phyloP scores from a whole-genome alignment of 1,140 invertebrate genomes.

The Scylla paramamosain region DNA sequence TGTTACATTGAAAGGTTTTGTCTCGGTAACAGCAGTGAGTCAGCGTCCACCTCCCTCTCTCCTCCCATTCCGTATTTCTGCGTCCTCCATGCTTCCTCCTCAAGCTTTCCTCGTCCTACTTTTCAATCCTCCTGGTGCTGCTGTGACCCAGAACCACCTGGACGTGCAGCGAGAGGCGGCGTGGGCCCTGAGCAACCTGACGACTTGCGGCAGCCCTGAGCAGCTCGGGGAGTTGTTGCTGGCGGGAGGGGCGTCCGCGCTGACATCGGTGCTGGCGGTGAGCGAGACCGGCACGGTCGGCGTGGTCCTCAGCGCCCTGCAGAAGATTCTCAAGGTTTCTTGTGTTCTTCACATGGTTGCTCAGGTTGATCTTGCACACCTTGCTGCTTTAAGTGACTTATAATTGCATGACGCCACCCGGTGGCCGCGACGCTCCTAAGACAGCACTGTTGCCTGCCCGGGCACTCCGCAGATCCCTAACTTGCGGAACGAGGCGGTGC shows the following conservation, averaged over 20 bases:
- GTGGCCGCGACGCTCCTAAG: background rate
- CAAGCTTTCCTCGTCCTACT: slow-evolving; percentile 77
- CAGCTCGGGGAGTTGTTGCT: slow-evolving; percentile 91
- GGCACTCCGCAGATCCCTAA: slow-evolving; percentile 14
- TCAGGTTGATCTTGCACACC: background rate
- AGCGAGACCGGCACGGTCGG: slow-evolving; percentile 88
- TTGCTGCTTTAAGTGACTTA: background rate
- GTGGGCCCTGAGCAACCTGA: slow-evolving; percentile 99
- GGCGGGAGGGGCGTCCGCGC: slow-evolving; percentile 93
- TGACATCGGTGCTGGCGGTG: slow-evolving; percentile 96
- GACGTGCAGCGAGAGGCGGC: slow-evolving; percentile 99
- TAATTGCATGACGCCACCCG: background rate
- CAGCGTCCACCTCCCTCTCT: background rate
- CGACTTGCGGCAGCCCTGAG: slow-evolving; percentile 95
- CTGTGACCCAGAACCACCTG: slow-evolving; percentile 90
- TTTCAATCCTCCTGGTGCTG: background rate
- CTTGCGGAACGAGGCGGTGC: background rate
- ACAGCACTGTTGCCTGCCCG: background rate
- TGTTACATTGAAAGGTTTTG: too few relatives aligned
- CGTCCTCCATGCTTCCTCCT: slow-evolving; percentile 30
- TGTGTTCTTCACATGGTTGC: slow-evolving; percentile 79
- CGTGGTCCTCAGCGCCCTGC: slow-evolving; percentile 94
- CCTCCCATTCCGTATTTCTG: background rate
- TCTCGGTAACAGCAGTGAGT: too few relatives aligned
- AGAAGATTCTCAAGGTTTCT: slow-evolving; percentile 91